These are phyloP conservation scores for Cryptoblepharus egeriae DNA, from an alignment of 2,797 vertebrate genomes.

Conservation along the genomic window DNA sequence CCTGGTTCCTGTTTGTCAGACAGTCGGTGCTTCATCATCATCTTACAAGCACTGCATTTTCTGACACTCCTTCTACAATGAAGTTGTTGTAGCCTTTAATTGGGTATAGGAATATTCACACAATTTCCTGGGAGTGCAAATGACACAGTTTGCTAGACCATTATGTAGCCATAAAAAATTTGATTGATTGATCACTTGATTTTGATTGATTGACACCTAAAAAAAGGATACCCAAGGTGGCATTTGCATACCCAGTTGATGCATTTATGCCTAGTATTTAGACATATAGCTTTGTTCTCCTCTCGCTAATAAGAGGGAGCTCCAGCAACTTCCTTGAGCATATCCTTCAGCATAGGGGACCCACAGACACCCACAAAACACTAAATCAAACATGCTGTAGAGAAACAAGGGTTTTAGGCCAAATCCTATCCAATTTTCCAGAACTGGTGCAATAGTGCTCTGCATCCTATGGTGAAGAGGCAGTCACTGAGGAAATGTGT, in stretches of 20 bases:
- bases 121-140: not conserved
- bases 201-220: too few relatives aligned
- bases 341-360: not conserved
- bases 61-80: not conserved
- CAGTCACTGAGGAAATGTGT: too few relatives aligned
- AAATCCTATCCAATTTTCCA: too few relatives aligned
- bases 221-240: too few relatives aligned
- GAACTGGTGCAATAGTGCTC: too few relatives aligned
- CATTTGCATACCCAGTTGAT: too few relatives aligned
- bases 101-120: not conserved
- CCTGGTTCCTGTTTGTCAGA: not conserved
- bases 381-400: fast-evolving
- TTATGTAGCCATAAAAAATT: not conserved
- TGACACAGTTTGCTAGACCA: fast-evolving
- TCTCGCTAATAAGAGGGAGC: not conserved
- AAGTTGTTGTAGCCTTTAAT: not conserved
- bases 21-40: not conserved
- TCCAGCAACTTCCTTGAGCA: too few relatives aligned
- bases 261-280: not conserved
- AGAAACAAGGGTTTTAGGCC: not conserved
- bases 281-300: fast-evolving
- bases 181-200: too few relatives aligned
- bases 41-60: not conserved
- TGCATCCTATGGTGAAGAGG: too few relatives aligned
- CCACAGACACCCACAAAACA: not conserved